Evolutionary conservation across 2,797 vertebrate species (phyloP).

Genomic region (Vultur gryphus): DNA sequence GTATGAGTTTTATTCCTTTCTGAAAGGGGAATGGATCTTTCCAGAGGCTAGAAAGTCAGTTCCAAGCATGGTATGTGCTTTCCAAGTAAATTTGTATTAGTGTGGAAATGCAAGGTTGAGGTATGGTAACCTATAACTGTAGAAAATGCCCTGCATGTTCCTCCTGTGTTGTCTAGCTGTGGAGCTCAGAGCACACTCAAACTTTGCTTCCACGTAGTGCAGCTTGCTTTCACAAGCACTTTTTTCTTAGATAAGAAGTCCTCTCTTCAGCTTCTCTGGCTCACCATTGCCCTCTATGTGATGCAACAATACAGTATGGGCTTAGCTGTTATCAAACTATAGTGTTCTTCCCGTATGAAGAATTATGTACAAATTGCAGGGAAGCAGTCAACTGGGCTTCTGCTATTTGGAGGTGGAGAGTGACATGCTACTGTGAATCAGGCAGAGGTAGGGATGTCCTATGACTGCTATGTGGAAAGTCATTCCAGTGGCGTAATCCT

Average conservation of each 20-base stretch:
- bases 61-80: neutral
- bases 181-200: neutral
- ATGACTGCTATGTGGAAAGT: neutral
- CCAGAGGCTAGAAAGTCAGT: neutral
- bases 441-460: neutral
- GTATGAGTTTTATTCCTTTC: neutral
- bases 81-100: neutral
- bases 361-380: neutral
- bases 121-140: neutral
- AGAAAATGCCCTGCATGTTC: neutral
- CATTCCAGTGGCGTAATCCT: neutral
- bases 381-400: neutral
- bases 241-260: neutral
- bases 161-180: neutral
- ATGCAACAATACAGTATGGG: neutral
- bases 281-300: neutral
- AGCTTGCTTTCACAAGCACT: neutral
- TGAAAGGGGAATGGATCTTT: neutral
- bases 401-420: neutral
- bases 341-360: neutral
- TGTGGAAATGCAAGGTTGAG: neutral
- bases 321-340: neutral
- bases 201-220: neutral
- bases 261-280: neutral
- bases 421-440: neutral